Conservation (phyloP, 2,113 vertebrate genomes). For the Turnix velox region DNA sequence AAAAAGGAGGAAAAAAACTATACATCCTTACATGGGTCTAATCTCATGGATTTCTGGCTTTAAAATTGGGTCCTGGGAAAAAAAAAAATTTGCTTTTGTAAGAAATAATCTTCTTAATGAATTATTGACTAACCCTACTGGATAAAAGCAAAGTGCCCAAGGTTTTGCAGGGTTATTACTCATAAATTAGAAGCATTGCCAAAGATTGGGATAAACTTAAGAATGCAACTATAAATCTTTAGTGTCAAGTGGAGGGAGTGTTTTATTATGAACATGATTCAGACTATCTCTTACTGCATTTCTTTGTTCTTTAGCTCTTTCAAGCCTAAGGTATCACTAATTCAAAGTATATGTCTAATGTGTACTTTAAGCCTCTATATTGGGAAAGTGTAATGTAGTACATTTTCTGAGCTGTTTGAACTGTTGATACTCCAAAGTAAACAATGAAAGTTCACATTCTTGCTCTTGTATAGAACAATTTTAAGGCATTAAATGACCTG, state of each 20-base stretch:
- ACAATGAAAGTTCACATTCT: slow-evolving; percentile 8
- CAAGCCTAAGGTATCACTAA: background rate
- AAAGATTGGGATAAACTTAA: slow-evolving; percentile 14
- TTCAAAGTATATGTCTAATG: slow-evolving; percentile 18
- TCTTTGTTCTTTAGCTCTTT: slow-evolving; percentile 14
- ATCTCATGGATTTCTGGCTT: background rate
- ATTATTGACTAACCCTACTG: background rate
- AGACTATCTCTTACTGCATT: background rate
- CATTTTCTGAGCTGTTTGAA: slow-evolving; percentile 12
- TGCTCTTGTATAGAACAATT: background rate
- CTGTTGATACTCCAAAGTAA: background rate
- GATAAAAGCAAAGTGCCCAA: background rate
- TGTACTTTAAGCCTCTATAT: background rate
- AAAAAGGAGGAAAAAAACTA: background rate
- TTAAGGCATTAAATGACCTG: background rate
- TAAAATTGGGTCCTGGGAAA: background rate
- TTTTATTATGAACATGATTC: slow-evolving; percentile 32
- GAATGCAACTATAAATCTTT: background rate
- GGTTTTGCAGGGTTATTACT: background rate
- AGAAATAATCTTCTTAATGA: slow-evolving; percentile 1
- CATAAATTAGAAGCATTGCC: background rate
- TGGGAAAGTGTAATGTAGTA: background rate
- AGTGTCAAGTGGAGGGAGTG: slow-evolving; percentile 7
- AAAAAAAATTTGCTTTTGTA: background rate
- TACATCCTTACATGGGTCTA: background rate